Percentiles rank a stretch among this genome's conserved stretches.
Conservation (phyloP, 2,113 vertebrate species). For the Coreoperca whiteheadi region DNA sequence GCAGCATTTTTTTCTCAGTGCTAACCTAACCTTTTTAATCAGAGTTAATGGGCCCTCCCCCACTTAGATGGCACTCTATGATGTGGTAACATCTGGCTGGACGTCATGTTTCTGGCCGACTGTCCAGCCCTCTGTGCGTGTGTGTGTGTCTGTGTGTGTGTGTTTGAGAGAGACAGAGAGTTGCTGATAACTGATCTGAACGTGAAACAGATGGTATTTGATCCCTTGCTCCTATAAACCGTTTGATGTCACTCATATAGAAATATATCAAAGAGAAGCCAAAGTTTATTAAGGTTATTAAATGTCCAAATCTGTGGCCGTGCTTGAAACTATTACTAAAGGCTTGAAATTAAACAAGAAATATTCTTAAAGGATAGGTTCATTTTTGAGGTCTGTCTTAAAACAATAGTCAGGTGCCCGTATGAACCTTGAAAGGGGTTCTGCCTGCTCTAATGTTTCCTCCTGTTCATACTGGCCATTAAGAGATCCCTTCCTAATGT, state of each 20-base stretch:
- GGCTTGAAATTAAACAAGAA: not conserved
- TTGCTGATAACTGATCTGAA: conserved; percentile 15
- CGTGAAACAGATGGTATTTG: conserved; percentile 53
- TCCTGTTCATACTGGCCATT: too few species aligned
- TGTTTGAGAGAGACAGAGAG: not conserved
- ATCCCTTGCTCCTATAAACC: conserved; percentile 12
- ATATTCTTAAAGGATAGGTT: not conserved
- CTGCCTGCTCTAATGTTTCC: not conserved
- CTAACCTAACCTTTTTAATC: conserved; percentile 30
- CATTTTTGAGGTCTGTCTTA: not conserved
- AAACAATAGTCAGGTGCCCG: not conserved
- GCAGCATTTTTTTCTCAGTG: conserved; percentile 3
- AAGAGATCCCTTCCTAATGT: too few species aligned
- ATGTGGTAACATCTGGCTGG: conserved; percentile 39
- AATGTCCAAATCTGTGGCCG: not conserved
- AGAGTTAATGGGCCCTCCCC: conserved; percentile 4
- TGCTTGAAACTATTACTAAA: not conserved
- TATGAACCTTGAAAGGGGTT: not conserved
- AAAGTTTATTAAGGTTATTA: conserved; percentile 44
- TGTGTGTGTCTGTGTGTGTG: not conserved
- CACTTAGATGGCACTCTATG: not conserved
- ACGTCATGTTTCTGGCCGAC: conserved; percentile 54
- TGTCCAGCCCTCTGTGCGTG: conserved; percentile 7
- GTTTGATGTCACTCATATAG: conserved; percentile 26
- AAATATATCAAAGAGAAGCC: conserved; percentile 4